Evolutionary conservation across 92 coral and sea anemone genomes (phyloP), one percentile per base, ranked within the genome.

Genomic region (Montipora capitata): DNA sequence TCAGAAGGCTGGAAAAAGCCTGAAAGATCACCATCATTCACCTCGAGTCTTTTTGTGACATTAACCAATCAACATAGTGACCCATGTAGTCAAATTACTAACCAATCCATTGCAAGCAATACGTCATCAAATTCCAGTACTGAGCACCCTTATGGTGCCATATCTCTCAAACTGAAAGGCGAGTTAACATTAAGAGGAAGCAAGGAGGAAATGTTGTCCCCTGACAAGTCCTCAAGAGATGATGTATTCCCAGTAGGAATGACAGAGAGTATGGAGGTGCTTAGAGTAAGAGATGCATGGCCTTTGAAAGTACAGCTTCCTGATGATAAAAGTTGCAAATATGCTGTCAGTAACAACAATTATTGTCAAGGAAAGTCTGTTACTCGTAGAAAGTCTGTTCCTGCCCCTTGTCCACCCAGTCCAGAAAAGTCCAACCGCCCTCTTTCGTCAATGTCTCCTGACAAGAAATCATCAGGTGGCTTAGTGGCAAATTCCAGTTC

Each of bases 91-190:
- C 71, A 72, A 27, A 72, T 38, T 42, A 39, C 80, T 42, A 42
- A 80, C 52, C 79, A 76, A 35, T 85, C 94, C 42, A 18, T 74
- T 61, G 64, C 45, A 61, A 85, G 91, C 64, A 78, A 74, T 62
- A 80, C 82, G 39, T 85, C 93, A 5, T 68, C 76, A 15, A 80
- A 78, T 85, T 85, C 87, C 12, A 64, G 87, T 56, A 43, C 82
- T 15, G 72, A 84, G 68, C 98, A 95, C 77, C 98, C 98, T 16
- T 95, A 91, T 82, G 98, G 90, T 51, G 84, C 95, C 2, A 95
- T 95, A 74, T 83, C 88, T 17, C 74, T 95, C 39, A 95, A 80
- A 74, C 81, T 54, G 0, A 91, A 83, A 72, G 61, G 88, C 11
- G 87, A 88, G 43, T 76, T 85, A 16, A 68, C 90, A 11, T 59